A percentile compares a stretch with the other conserved stretches of the same genome.
These are phyloP conservation scores for Druon quercuslanigerum DNA, from an alignment of 1,140 invertebrate species.

Conservation along the genomic window DNA sequence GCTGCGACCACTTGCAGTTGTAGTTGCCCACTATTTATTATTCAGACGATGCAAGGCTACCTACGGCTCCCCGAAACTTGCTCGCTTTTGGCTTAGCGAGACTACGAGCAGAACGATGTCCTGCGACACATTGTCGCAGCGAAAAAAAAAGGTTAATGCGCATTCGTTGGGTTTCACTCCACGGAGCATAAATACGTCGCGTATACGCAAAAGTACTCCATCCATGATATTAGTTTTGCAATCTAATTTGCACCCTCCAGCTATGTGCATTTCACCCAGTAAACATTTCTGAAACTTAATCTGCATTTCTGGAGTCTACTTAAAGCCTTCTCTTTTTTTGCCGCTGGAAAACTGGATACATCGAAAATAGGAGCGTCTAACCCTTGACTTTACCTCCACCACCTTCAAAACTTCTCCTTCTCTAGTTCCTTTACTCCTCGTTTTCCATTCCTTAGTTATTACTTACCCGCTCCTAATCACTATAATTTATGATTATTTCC, in stretches of 20 bases:
- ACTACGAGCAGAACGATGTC: constrained; percentile 40
- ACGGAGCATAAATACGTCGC: background rate
- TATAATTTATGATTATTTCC: no score
- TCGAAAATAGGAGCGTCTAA: no score
- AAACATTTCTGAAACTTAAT: constrained; percentile 6
- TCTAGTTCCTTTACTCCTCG: no score
- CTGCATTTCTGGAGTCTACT: background rate
- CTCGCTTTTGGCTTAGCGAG: constrained; percentile 17
- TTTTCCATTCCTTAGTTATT: no score
- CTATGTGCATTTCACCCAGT: constrained; percentile 26
- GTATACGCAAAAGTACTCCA: background rate
- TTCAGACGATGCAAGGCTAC: constrained; percentile 58
- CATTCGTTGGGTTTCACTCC: background rate
- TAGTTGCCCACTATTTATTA: constrained; percentile 64
- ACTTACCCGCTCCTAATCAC: no score
- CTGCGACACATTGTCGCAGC: constrained; percentile 42
- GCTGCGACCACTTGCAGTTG: constrained; percentile 63
- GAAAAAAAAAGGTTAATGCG: constrained; percentile 4
- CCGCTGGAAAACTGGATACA: background rate
- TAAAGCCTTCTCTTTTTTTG: background rate
- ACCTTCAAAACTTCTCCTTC: no score
- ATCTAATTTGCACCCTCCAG: background rate
- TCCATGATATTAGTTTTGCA: background rate
- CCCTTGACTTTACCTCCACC: no score
- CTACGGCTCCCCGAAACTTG: constrained; percentile 11